Conservation (phyloP, 2,797 vertebrate species). For the Mus minutoides region DNA sequence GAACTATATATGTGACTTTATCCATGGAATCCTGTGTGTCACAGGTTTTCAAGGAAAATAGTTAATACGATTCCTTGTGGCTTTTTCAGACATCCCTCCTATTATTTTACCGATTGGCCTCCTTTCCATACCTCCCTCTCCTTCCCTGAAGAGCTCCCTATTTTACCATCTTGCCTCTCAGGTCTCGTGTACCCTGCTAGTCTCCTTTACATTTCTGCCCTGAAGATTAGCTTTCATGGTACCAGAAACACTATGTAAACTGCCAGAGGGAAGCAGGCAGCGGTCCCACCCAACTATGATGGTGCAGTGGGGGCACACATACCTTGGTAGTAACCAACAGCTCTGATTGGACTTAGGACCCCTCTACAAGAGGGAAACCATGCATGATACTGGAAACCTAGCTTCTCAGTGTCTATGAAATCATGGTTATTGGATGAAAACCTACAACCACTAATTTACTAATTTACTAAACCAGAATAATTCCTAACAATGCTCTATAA, state of each 20-base stretch:
- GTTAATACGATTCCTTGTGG: neutral
- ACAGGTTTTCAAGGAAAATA: neutral
- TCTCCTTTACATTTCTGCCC: neutral
- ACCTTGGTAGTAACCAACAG: neutral
- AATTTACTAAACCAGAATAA: neutral
- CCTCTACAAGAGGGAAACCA: neutral
- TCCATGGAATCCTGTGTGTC: no score
- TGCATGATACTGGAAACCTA: neutral
- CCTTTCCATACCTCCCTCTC: neutral
- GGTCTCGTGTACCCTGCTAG: neutral
- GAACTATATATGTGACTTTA: neutral
- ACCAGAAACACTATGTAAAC: neutral
- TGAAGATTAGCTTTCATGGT: neutral
- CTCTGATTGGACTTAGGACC: neutral
- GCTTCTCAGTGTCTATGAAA: neutral
- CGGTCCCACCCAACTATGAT: neutral
- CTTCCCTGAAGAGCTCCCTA: neutral
- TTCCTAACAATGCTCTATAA: neutral
- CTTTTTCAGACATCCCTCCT: neutral
- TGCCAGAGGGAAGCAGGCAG: neutral
- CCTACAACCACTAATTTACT: neutral
- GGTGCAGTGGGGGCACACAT: neutral
- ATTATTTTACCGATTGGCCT: neutral
- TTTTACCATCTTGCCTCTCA: neutral
- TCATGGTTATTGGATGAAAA: neutral